These are phyloP conservation scores for Heliopora coerulea DNA, from an alignment of 92 coral and sea anemone species.

Conservation along the genomic window DNA sequence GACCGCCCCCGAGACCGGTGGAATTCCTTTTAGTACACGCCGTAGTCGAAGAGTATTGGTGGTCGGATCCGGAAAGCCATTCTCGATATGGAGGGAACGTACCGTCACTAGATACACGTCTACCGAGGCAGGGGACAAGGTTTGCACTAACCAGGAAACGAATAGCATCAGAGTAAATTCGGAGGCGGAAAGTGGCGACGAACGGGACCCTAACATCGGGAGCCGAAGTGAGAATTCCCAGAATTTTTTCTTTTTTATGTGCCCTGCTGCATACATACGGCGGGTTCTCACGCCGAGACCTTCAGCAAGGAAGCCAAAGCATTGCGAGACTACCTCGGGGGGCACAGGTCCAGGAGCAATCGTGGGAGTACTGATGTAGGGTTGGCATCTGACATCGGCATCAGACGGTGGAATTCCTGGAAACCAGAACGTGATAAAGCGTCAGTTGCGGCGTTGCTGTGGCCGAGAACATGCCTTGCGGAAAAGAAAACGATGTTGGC, in stretches of 20 bases:
- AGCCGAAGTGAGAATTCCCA: background rate
- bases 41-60: background rate
- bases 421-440: constrained; percentile 51
- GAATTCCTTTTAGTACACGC: background rate
- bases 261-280: constrained; percentile 28
- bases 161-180: constrained; percentile 26
- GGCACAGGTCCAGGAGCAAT: too few relatives aligned
- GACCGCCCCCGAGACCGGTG: too few relatives aligned
- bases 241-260: constrained; percentile 27
- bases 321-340: too few relatives aligned
- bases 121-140: background rate
- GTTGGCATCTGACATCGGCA: constrained; percentile 47
- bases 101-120: background rate
- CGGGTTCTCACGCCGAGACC: too few relatives aligned
- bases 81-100: background rate
- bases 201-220: background rate
- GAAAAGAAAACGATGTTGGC: constrained; percentile 30
- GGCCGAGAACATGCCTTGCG: constrained; percentile 49
- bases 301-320: constrained; percentile 49
- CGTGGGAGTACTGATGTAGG: constrained; percentile 53
- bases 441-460: constrained; percentile 48
- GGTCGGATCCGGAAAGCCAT: background rate
- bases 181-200: background rate
- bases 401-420: constrained; percentile 52
- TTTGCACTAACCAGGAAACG: background rate